Evolutionary conservation across 2,797 vertebrate species (phyloP), one percentile per base, ranked within the genome.

Genomic region (Dendrocincla fuliginosa): DNA sequence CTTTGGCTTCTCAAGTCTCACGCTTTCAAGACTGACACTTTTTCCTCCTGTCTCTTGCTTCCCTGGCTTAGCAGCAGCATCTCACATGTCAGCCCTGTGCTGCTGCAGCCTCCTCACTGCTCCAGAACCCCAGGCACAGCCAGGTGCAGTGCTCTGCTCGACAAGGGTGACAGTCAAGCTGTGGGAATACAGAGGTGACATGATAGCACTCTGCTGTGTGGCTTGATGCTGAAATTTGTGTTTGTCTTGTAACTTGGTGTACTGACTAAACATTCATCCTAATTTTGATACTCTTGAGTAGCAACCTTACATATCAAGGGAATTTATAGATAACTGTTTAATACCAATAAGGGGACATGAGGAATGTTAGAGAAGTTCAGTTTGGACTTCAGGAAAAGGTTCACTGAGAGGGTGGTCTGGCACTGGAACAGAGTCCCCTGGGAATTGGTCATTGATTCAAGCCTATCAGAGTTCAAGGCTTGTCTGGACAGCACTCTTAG

Each of bases 271-370:
- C 3, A 2, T 60, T 52, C 3, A 4, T 64, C 27, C 60, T 87
- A 13, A 17, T 77, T 79, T 71, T 33, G 28, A 7, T 16, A 49
- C 5, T 20, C 39, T 20, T 20, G 12, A 52, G 4, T 4, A 56
- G 16, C 25, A 85, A 4, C 15, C 10, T 79, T 46, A 49, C 4
- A 2, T 67, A 70, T 12, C 12, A 28, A 55, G 42, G 42, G 11
- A 57, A 35, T 73, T 60, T 77, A 7, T 2, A 67, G 49, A 3
- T 14, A 50, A 37, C 0, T 4, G 16, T 71, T 59, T 49, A 63
- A 63, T n/a, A 17, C 9, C 30, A 24, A 6, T 0, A 1, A 63
- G 4, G 49, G 27, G 11, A 47, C 22, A 6, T 1, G 11, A 87
- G 37, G 32, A 73, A 68, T 30, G 10, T 42, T 25, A 73, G 44